phyloP scores from a whole-genome alignment of 2,113 vertebrate genomes.

The Sus scrofa region DNA sequence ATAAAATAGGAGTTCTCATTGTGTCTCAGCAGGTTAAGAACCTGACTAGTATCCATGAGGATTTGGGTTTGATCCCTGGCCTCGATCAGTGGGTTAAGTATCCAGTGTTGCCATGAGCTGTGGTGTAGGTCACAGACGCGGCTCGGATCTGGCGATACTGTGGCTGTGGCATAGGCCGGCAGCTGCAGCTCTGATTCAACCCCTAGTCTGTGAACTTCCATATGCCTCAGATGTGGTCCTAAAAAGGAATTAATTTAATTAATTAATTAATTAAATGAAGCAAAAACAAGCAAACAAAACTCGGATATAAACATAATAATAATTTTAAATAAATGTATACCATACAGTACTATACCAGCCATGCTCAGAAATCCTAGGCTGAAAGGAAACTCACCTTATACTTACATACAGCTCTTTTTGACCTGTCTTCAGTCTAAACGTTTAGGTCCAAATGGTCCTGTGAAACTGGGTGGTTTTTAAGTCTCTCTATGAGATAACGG shows the following conservation, averaged over 20 bases:
- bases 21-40: too few relatives aligned
- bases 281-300: not conserved
- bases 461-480: constrained; percentile 19
- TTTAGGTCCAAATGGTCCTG: not conserved
- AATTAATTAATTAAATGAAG: not conserved
- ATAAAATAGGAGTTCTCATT: not conserved
- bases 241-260: too few relatives aligned
- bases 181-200: too few relatives aligned
- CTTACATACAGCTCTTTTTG: not conserved
- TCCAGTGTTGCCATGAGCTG: too few relatives aligned
- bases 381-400: constrained; percentile 34
- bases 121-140: too few relatives aligned
- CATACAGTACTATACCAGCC: not conserved
- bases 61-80: too few relatives aligned
- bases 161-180: too few relatives aligned
- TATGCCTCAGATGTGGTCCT: too few relatives aligned
- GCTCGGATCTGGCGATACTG: too few relatives aligned
- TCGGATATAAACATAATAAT: constrained; percentile 13
- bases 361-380: constrained; percentile 35
- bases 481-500: not conserved
- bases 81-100: too few relatives aligned
- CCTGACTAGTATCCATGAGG: too few relatives aligned
- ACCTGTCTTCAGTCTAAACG: not conserved
- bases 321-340: constrained; percentile 44
- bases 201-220: too few relatives aligned